A percentile compares a stretch with the other conserved stretches of the same genome.
Conservation (phyloP, 2,113 vertebrate genomes). For the Marcusenius ussheri region DNA sequence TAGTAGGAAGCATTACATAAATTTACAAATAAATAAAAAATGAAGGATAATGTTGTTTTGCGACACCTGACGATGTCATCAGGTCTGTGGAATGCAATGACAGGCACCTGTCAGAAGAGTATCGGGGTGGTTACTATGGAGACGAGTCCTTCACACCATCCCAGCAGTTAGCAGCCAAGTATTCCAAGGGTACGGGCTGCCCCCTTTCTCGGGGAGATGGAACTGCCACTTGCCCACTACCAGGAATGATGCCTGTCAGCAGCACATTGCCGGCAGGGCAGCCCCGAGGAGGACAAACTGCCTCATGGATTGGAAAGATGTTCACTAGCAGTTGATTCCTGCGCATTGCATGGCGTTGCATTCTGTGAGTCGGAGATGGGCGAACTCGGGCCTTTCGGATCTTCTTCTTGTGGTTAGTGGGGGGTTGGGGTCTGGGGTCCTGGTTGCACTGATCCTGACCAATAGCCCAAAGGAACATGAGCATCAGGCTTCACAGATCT, state of each 20-base stretch:
- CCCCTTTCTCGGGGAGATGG: too few species aligned
- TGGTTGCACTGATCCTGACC: not conserved
- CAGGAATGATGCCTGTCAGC: not conserved
- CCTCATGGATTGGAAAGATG: not conserved
- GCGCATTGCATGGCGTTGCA: not conserved
- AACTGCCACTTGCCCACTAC: not conserved
- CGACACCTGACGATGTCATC: not conserved
- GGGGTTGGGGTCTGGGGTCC: not conserved
- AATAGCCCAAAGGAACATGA: not conserved
- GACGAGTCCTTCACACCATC: not conserved
- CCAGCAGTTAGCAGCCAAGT: not conserved
- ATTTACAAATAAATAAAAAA: conserved; percentile 18
- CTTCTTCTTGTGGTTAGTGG: not conserved
- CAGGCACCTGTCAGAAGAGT: not conserved
- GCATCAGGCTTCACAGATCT: conserved; percentile 79
- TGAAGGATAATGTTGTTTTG: not conserved
- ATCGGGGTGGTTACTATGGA: not conserved
- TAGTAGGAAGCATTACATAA: not conserved
- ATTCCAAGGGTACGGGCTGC: not conserved
- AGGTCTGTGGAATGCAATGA: conserved; percentile 5
- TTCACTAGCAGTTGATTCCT: not conserved
- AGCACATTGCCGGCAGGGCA: not conserved
- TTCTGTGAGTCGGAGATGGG: not conserved
- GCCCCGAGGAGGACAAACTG: not conserved
- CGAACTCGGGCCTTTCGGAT: not conserved